phyloP scores from a whole-genome alignment of 2,888 invertebrate genomes.

The Megalurothrips usitatus region DNA sequence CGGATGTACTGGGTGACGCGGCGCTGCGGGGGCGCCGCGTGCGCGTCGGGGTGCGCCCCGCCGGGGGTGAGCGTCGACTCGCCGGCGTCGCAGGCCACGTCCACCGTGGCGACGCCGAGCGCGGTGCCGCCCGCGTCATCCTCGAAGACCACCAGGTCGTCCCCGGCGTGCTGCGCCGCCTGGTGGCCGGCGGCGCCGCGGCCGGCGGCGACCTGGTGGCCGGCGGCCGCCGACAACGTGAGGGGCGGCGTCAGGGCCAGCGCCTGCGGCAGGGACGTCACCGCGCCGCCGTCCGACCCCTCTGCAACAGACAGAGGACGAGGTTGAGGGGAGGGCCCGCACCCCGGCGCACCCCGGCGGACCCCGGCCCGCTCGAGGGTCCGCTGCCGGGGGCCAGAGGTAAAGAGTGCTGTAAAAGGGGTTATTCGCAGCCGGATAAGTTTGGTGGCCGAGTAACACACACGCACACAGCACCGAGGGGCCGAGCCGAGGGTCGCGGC shows the following conservation, averaged over 20 bases:
- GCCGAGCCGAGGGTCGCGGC: not conserved
- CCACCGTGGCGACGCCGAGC: constrained; percentile 8
- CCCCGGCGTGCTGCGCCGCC: not conserved
- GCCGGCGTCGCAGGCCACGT: not conserved
- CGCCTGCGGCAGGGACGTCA: not conserved
- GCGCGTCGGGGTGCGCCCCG: not conserved
- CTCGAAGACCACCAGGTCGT: constrained; percentile 13
- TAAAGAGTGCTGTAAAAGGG: not conserved
- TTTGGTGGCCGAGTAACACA: not conserved
- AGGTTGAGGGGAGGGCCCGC: not conserved
- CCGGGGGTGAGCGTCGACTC: not conserved
- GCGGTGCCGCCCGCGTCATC: constrained; percentile 10
- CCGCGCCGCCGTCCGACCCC: not conserved
- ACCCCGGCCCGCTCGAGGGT: not conserved
- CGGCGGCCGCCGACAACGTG: not conserved
- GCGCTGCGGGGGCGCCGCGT: not conserved
- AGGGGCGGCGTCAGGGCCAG: not conserved
- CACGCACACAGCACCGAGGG: not conserved
- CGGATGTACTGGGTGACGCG: constrained; percentile 19
- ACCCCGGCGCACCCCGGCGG: not conserved
- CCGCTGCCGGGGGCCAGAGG: not conserved
- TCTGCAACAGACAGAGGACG: not conserved
- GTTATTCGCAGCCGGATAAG: not conserved
- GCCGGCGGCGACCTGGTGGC: not conserved
- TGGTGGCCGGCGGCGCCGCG: not conserved